Base-by-base conservation (phyloP, 2,888 invertebrate species). In the Pristionchus fissidentatus region DNA sequence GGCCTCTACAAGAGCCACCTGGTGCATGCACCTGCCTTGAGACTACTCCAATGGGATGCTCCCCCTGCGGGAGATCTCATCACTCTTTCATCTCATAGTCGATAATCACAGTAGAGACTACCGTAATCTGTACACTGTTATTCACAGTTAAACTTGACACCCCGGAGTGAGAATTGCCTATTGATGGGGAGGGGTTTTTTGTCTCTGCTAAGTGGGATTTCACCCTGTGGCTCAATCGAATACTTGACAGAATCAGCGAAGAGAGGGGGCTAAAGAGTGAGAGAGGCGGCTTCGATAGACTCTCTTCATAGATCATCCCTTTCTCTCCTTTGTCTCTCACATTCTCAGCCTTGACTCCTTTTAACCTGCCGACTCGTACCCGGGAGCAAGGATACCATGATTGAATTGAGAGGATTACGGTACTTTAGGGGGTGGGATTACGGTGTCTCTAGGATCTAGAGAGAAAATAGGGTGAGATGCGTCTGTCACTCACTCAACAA, bases 261-360 rank as follows among this genome's bases (percentile, higher is more conserved):
- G n/a, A n/a, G n/a, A n/a, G n/a, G n/a, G n/a, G n/a, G n/a, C n/a
- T n/a, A n/a, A n/a, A n/a, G n/a, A n/a, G n/a, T n/a, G n/a, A n/a
- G n/a, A n/a, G n/a, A n/a, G n/a, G n/a, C n/a, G n/a, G 8, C 70
- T 43, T 70, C 43, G 41, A 43, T 70, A 26, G 26, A 41, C 70
- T 26, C 70, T 70, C 38, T 70, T 43, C 4, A 55, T 19, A 70
- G 70, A 70, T 70, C n/a, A 70, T 70, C 43, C 38, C 41, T 26
- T 38, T 70, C 70, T n/a, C n/a, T 70, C 70, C 38, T 29, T 70
- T 70, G 70, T 70, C 70, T 43, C 41, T 41, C 70, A 43, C 70
- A 70, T 70, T 70, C 70, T 70, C 70, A 70, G 70, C 70, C 70
- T 70, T 70, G 70, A 41, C 13, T 26, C 43, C 70, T 70, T 70